These are phyloP conservation scores for Microplitis demolitor DNA, from an alignment of 1,140 invertebrate species.

Conservation along the genomic window DNA sequence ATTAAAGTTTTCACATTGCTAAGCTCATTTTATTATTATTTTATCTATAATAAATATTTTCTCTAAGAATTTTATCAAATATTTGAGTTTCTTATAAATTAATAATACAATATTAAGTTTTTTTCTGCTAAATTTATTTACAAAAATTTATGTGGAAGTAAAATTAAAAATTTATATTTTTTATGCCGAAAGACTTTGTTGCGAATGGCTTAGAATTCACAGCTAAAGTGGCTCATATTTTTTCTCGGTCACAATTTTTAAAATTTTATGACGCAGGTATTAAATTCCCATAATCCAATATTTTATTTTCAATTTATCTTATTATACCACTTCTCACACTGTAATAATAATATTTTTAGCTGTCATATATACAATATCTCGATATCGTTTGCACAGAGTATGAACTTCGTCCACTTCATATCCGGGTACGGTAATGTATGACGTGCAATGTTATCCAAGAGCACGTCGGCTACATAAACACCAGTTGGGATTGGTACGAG, in stretches of 20 bases:
- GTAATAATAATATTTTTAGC: background rate
- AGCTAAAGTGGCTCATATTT: too few species aligned
- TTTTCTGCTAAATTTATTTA: too few species aligned
- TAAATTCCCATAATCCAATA: background rate
- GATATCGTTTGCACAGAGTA: conserved; percentile 10
- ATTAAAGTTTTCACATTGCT: too few species aligned
- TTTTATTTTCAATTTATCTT: too few species aligned
- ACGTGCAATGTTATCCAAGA: conserved; percentile 21
- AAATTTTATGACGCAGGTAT: background rate
- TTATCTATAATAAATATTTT: background rate
- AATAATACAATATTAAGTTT: too few species aligned
- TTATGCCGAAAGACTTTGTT: too few species aligned
- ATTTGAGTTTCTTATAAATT: too few species aligned
- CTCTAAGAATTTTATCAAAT: background rate
- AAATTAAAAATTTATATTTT: too few species aligned
- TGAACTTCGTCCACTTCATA: conserved; percentile 11
- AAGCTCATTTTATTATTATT: too few species aligned
- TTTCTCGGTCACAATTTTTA: background rate
- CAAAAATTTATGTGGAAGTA: too few species aligned
- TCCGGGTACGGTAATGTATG: conserved; percentile 2
- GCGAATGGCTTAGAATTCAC: too few species aligned
- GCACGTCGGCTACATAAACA: conserved; percentile 29
- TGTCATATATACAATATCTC: background rate
- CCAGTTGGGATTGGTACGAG: conserved; percentile 17
- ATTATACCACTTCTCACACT: too few species aligned